Evolutionary conservation across 2,888 invertebrate species (phyloP).

Genomic region (Diarsia mendica): DNA sequence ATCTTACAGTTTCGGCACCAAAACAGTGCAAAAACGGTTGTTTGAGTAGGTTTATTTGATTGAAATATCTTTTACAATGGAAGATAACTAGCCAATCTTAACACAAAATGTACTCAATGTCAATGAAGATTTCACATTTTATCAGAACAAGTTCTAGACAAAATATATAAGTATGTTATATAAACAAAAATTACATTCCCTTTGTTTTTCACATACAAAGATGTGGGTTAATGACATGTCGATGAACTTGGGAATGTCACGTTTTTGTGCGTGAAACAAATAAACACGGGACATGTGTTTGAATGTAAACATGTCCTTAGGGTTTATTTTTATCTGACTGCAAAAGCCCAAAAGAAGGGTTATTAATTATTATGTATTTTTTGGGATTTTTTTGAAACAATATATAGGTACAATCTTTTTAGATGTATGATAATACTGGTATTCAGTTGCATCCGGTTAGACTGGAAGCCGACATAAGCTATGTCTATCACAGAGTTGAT

Average conservation of each 20-base stretch:
- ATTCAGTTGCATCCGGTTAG: too few relatives aligned
- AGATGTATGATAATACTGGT: neutral
- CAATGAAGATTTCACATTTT: constrained; percentile 5
- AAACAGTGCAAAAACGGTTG: neutral
- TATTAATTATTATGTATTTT: too few relatives aligned
- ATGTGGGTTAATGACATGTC: constrained; percentile 76
- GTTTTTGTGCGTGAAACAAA: constrained; percentile 41
- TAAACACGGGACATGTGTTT: constrained; percentile 27
- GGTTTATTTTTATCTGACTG: neutral
- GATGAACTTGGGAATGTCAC: constrained; percentile 67
- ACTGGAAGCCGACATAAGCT: too few relatives aligned
- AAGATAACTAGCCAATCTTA: neutral
- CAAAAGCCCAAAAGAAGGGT: too few relatives aligned
- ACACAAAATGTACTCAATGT: neutral
- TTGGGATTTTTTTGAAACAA: neutral
- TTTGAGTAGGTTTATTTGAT: neutral
- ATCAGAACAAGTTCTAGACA: constrained; percentile 30
- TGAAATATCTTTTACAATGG: neutral
- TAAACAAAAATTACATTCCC: constrained; percentile 46
- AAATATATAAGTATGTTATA: constrained; percentile 44
- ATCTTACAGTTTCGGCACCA: neutral
- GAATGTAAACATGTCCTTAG: constrained; percentile 23
- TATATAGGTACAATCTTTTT: neutral
- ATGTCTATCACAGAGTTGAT: neutral
- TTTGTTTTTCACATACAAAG: constrained; percentile 52